Percentiles rank a stretch among this genome's conserved stretches.
phyloP scores from a whole-genome alignment of 2,888 invertebrate species.

The Pegoplata infirma region DNA sequence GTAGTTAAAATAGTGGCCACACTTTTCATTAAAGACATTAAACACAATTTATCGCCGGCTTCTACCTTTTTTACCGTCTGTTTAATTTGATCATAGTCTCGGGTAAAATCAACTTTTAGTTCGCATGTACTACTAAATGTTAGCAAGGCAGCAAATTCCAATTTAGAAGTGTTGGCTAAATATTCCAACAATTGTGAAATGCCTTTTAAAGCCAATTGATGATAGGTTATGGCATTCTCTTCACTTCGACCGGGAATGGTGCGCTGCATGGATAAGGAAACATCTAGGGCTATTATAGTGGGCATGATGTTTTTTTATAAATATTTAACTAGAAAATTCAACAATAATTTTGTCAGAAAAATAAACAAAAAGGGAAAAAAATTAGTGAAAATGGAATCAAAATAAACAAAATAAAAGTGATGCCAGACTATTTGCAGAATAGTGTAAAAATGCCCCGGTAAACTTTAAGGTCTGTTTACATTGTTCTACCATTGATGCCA shows the following conservation, averaged over 20 bases:
- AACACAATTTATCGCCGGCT: conserved; percentile 91
- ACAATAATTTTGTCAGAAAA: neutral
- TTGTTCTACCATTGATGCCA: too few relatives aligned
- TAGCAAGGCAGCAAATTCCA: conserved; percentile 74
- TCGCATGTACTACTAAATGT: conserved; percentile 74
- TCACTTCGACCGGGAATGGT: conserved; percentile 75
- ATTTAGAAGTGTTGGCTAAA: conserved; percentile 72
- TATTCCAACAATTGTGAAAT: conserved; percentile 76
- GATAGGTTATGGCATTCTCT: conserved; percentile 73
- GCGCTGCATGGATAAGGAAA: conserved; percentile 77
- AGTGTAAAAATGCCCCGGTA: neutral
- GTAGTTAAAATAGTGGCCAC: conserved; percentile 88
- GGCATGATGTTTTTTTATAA: conserved; percentile 75
- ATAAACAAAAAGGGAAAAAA: neutral
- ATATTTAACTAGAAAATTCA: too few relatives aligned
- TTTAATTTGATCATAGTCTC: conserved; percentile 90
- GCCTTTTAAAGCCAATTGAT: conserved; percentile 75
- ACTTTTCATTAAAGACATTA: conserved; percentile 88
- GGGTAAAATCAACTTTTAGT: conserved; percentile 90
- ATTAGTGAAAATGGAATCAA: neutral
- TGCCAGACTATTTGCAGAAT: neutral
- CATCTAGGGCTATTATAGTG: conserved; percentile 77
- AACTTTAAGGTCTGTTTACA: too few relatives aligned
- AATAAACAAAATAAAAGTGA: neutral
- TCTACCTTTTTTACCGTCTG: conserved; percentile 87